phyloP scores from a whole-genome alignment of 2,797 vertebrate genomes.

The Pelodytes ibericus region DNA sequence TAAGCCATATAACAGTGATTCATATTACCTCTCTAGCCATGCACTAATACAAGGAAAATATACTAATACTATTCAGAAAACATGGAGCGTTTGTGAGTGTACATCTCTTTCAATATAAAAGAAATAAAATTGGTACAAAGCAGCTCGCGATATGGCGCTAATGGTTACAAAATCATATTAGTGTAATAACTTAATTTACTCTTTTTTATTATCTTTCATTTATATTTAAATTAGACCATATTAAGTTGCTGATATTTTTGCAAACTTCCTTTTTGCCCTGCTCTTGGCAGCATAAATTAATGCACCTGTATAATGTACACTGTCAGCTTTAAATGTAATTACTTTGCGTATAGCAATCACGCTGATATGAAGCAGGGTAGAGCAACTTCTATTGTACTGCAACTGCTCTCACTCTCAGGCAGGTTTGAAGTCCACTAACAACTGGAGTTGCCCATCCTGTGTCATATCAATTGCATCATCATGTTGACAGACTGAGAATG shows the following conservation, averaged over 20 bases:
- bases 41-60: no score
- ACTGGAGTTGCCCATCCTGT: neutral
- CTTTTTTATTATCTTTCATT: neutral
- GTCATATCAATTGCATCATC: no score
- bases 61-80: neutral
- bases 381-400: neutral
- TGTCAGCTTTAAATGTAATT: neutral
- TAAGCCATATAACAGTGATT: neutral
- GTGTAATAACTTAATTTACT: neutral
- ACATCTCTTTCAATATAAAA: neutral
- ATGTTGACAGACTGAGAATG: no score
- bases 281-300: neutral
- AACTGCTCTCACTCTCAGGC: neutral
- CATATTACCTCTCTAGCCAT: neutral
- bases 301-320: neutral
- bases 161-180: slow-evolving; percentile 5
- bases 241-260: neutral
- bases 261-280: neutral
- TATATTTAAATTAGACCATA: neutral
- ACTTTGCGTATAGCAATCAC: neutral
- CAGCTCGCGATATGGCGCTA: neutral
- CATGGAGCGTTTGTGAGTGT: neutral
- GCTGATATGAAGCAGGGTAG: neutral
- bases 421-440: neutral
- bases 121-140: slow-evolving; percentile 4